phyloP scores from a whole-genome alignment of 1,140 invertebrate genomes.

The Nephotettix cincticeps region DNA sequence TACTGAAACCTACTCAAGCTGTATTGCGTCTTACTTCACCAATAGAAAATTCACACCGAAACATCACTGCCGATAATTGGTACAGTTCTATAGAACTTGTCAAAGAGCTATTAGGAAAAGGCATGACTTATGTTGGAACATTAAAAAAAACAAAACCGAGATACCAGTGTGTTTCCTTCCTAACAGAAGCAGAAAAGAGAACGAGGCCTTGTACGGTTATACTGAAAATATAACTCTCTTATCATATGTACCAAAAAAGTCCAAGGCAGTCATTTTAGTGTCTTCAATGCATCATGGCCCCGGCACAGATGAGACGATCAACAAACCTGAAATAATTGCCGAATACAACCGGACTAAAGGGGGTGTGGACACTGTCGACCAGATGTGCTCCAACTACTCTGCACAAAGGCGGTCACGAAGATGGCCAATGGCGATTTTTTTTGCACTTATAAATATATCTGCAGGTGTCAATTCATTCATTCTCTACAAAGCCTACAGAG shows the following conservation, averaged over 20 bases:
- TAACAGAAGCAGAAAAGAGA: not conserved
- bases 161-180: constrained; percentile 40
- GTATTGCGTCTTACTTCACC: constrained; percentile 35
- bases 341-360: too few relatives aligned
- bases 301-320: constrained; percentile 35
- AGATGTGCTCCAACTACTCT: constrained; percentile 41
- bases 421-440: constrained; percentile 44
- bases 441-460: constrained; percentile 18
- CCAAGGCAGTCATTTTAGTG: constrained; percentile 43
- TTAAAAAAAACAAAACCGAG: constrained; percentile 50
- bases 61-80: constrained; percentile 33
- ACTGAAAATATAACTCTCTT: constrained; percentile 28
- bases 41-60: constrained; percentile 25
- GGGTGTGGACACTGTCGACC: constrained; percentile 49
- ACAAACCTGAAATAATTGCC: too few relatives aligned
- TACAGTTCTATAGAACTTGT: constrained; percentile 37
- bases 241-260: constrained; percentile 32
- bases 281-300: constrained; percentile 39
- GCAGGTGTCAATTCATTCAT: constrained; percentile 17
- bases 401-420: constrained; percentile 35
- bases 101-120: constrained; percentile 16
- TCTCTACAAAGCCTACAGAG: not conserved
- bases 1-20: constrained; percentile 34
- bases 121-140: constrained; percentile 39
- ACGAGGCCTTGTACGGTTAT: constrained; percentile 24